Base-by-base conservation (phyloP, 2,888 invertebrate species). In the Hemithea aestivaria region DNA sequence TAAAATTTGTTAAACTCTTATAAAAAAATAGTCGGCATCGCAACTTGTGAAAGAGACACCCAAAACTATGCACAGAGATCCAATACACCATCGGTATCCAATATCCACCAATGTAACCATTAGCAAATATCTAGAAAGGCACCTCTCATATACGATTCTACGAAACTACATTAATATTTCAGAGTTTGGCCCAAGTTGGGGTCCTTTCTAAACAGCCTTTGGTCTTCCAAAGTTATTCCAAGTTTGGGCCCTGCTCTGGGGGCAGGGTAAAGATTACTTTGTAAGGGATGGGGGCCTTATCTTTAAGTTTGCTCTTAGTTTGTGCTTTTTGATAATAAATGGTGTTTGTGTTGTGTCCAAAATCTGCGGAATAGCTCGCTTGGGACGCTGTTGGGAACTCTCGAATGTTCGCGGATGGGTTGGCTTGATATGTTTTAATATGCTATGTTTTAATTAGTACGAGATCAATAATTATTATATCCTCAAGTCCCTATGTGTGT, bases 151-250 rank as follows among this genome's bases (percentile, higher is more conserved):
- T 78, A 84, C 65, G 73, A 84, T 83, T 83, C 84, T 77, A 58
- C 58, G 80, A 81, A 85, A 87, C 83, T 84, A 81, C 82, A 85
- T 87, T 85, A 87, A 87, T 87, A 87, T 87, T 87, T 84, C 82
- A 87, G 73, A 56, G 65, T 58, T 58, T 62, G 70, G 61, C 58
- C 58, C 64, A 75, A 80, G 65, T 79, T 77, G 62, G 76, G 79
- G 82, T 85, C 87, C 85, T 84, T 84, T 84, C 82, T 76, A 87
- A 87, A 87, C 87, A 87, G 85, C 87, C 87, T 77, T 85, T 87
- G 85, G 87, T 83, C 85, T 84, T 87, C 79, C 57, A 73, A 85
- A 85, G 87, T 87, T 87, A 81, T 87, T 85, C 78, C 81, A 84
- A 87, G 81, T 87, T 84, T 71, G 76, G 69, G 72, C 72, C 67